A percentile compares a stretch with the other conserved stretches of the same genome.
These are phyloP conservation scores for Conus betulinus DNA, from an alignment of 1,140 invertebrate species.

Conservation along the genomic window DNA sequence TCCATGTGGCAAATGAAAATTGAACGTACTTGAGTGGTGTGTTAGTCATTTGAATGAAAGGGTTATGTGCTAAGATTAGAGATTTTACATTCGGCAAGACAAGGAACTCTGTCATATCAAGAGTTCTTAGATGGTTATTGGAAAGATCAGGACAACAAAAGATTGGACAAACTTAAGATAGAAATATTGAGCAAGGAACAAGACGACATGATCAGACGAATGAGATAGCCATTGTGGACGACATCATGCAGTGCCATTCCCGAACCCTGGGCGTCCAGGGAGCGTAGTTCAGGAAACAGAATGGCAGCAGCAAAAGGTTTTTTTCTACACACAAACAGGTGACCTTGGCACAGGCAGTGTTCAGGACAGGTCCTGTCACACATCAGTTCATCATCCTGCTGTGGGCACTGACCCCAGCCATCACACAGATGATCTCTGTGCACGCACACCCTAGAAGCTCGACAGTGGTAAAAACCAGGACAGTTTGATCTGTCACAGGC, in stretches of 20 bases:
- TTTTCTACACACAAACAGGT: too few species aligned
- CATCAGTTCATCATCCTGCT: too few species aligned
- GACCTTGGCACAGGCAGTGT: too few species aligned
- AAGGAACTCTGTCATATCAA: neutral
- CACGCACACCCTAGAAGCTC: too few species aligned
- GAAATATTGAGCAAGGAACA: neutral
- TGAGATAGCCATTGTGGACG: too few species aligned
- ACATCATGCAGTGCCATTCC: neutral
- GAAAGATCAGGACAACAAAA: neutral
- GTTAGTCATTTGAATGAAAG: neutral
- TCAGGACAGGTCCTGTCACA: too few species aligned
- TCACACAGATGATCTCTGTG: too few species aligned
- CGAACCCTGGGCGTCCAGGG: too few species aligned
- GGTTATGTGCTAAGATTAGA: neutral
- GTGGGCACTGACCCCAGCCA: too few species aligned
- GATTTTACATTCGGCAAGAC: neutral
- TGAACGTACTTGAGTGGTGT: neutral
- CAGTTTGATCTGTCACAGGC: too few species aligned
- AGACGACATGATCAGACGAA: neutral
- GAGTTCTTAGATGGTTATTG: neutral
- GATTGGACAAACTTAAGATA: neutral
- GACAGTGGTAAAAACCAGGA: too few species aligned
- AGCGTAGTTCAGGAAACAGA: neutral
- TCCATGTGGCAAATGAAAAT: neutral
- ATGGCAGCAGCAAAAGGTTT: neutral